phyloP scores from a whole-genome alignment of 2,797 vertebrate genomes.

The Caiman crocodilus region DNA sequence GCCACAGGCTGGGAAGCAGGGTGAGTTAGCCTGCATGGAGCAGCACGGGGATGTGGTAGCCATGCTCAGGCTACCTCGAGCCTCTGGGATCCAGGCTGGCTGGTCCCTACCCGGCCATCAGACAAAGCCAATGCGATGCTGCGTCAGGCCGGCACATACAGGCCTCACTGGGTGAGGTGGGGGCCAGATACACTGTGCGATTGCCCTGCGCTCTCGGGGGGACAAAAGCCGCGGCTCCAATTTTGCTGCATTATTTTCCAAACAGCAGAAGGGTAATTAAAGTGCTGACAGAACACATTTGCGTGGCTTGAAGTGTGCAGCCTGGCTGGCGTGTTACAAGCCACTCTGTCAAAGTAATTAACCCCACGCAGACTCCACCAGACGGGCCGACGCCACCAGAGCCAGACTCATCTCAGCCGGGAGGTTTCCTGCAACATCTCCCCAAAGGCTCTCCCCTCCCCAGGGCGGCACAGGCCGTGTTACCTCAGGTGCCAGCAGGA shows the following conservation, averaged over 20 bases:
- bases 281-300: neutral
- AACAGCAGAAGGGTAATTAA: neutral
- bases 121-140: neutral
- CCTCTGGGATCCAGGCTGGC: neutral
- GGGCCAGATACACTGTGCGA: too few relatives aligned
- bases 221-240: neutral
- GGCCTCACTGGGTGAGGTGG: neutral
- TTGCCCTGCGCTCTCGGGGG: neutral
- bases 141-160: neutral
- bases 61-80: neutral
- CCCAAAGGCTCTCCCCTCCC: neutral
- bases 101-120: too few relatives aligned
- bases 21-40: too few relatives aligned
- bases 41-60: too few relatives aligned
- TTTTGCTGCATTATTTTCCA: neutral
- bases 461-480: too few relatives aligned
- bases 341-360: constrained; percentile 5
- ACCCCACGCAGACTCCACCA: neutral
- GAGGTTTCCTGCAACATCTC: neutral
- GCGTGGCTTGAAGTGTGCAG: neutral
- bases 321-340: neutral
- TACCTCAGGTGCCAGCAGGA: neutral
- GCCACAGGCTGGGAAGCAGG: too few relatives aligned
- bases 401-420: neutral
- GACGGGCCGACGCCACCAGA: neutral